phyloP scores from a whole-genome alignment of 2,797 vertebrate species.

The Huso huso region DNA sequence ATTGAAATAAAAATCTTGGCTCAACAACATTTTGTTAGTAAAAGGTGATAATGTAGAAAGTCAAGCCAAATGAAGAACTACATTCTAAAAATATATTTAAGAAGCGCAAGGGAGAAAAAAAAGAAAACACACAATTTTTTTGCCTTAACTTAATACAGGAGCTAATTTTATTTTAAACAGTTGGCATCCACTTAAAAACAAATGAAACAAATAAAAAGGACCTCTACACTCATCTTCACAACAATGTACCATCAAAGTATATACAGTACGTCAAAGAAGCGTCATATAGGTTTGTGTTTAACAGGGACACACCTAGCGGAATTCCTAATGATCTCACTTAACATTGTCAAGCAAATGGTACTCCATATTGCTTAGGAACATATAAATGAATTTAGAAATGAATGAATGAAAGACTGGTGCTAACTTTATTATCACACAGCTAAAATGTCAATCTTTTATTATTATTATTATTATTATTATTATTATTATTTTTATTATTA shows the following conservation, averaged over 20 bases:
- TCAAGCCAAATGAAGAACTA: constrained; percentile 28
- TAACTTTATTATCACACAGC: constrained; percentile 88
- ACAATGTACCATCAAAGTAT: constrained; percentile 86
- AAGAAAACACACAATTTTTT: constrained; percentile 53
- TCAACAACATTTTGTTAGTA: constrained; percentile 44
- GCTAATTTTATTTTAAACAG: constrained; percentile 76
- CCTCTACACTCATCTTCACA: constrained; percentile 78
- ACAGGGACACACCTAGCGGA: constrained; percentile 81
- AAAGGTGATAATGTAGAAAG: constrained; percentile 46
- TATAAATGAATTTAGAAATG: constrained; percentile 83
- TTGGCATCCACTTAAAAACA: constrained; percentile 83
- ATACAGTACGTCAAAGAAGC: constrained; percentile 91
- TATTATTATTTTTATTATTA: constrained; percentile 16
- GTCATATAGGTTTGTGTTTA: constrained; percentile 85
- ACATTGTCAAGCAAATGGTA: constrained; percentile 93
- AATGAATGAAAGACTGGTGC: constrained; percentile 80
- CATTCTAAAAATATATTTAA: constrained; percentile 32
- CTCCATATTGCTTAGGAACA: constrained; percentile 99
- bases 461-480: no score
- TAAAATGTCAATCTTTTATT: constrained; percentile 78
- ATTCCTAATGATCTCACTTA: constrained; percentile 84
- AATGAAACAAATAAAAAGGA: constrained; percentile 79
- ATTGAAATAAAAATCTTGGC: constrained; percentile 47
- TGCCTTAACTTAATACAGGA: constrained; percentile 71
- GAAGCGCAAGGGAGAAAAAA: constrained; percentile 61